Percentiles rank a stretch among this genome's conserved stretches.
These are phyloP conservation scores for Alsophila aescularia DNA, from an alignment of 2,888 invertebrate genomes.

Conservation along the genomic window DNA sequence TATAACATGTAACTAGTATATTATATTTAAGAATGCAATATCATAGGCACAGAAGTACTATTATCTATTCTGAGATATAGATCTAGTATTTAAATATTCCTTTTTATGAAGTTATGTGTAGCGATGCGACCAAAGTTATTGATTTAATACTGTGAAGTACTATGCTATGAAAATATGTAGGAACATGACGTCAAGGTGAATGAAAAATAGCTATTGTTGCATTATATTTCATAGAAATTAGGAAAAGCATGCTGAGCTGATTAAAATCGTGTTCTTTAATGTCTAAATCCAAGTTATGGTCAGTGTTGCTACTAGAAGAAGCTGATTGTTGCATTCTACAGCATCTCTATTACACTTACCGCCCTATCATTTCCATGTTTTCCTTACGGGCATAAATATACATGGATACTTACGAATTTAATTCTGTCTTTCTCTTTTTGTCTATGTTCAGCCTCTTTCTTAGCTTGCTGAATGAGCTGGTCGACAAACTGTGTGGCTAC, in stretches of 20 bases:
- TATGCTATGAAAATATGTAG: constrained; percentile 23
- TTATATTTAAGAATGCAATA: no score
- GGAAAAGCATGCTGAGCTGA: constrained; percentile 52
- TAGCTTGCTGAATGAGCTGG: constrained; percentile 85
- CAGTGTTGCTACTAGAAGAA: constrained; percentile 67
- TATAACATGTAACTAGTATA: no score
- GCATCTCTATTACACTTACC: constrained; percentile 77
- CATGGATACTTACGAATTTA: constrained; percentile 83
- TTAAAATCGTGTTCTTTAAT: constrained; percentile 2
- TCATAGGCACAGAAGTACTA: no score
- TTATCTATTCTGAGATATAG: no score
- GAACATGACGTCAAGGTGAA: constrained; percentile 32
- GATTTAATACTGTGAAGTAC: constrained; percentile 25
- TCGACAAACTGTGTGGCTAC: constrained; percentile 85
- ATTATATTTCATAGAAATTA: constrained; percentile 26
- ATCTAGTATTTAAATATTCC: no score
- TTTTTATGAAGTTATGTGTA: constrained; percentile 4
- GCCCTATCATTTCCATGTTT: constrained; percentile 76
- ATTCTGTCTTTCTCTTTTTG: constrained; percentile 84
- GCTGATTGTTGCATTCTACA: constrained; percentile 68
- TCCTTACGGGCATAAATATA: constrained; percentile 77
- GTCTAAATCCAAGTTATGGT: constrained; percentile 34
- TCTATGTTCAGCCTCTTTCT: constrained; percentile 84
- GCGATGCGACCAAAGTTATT: constrained; percentile 21
- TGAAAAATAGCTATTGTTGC: constrained; percentile 31